Percentiles rank a stretch among this genome's conserved stretches.
Conservation (phyloP, 2,797 vertebrate species). For the Synanceia verrucosa region DNA sequence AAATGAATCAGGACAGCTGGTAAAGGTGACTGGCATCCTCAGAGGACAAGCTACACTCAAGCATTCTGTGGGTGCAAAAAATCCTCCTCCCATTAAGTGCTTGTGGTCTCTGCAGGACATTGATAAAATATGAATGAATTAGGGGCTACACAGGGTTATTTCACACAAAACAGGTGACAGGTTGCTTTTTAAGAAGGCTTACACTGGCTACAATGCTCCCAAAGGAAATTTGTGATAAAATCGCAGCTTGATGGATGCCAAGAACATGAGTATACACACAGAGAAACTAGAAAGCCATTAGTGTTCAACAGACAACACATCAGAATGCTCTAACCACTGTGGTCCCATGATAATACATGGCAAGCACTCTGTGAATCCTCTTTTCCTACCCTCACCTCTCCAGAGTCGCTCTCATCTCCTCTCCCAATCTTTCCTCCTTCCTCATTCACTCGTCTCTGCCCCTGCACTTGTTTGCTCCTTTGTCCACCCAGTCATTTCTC, state of each 20-base stretch:
- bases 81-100: constrained; percentile 26
- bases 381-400: constrained; percentile 20
- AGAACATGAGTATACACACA: constrained; percentile 22
- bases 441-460: constrained; percentile 15
- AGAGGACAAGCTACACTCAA: constrained; percentile 27
- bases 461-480: constrained; percentile 15
- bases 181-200: constrained; percentile 49
- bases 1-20: constrained; percentile 37
- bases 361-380: constrained; percentile 37
- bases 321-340: constrained; percentile 31
- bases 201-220: constrained; percentile 27
- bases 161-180: constrained; percentile 33
- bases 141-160: constrained; percentile 29
- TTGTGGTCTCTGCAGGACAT: constrained; percentile 33
- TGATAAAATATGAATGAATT: constrained; percentile 61
- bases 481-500: constrained; percentile 26
- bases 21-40: constrained; percentile 45
- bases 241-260: constrained; percentile 42
- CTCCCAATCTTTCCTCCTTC: constrained; percentile 19
- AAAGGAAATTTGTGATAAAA: constrained; percentile 58
- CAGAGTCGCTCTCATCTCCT: constrained; percentile 14
- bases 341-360: constrained; percentile 48
- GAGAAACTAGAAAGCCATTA: constrained; percentile 59
- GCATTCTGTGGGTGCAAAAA: constrained; percentile 27
- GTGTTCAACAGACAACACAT: constrained; percentile 58